Conservation (phyloP, 2,797 vertebrate species). For the Catostomus latipinnis region DNA sequence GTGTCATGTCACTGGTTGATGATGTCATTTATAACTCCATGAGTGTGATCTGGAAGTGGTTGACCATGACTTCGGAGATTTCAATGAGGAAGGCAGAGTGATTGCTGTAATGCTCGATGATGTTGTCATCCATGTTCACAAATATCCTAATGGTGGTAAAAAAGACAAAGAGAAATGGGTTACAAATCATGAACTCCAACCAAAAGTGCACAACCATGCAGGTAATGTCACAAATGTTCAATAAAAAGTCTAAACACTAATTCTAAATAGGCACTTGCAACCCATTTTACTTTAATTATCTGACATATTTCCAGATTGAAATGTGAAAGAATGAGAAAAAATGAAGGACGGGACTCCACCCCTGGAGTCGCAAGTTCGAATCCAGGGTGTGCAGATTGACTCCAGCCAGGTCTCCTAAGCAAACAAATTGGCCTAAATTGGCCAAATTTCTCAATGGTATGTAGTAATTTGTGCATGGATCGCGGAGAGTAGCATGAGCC, state of each 20-base stretch:
- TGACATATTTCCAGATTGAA: too few species aligned
- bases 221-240: too few species aligned
- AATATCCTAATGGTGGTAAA: slow-evolving; percentile 80
- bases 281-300: not conserved
- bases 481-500: too few species aligned
- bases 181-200: not conserved
- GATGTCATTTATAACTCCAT: slow-evolving; percentile 84
- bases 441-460: too few species aligned
- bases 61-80: slow-evolving; percentile 79
- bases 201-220: not conserved
- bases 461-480: too few species aligned
- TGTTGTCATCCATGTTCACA: slow-evolving; percentile 98
- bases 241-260: too few species aligned
- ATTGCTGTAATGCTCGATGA: slow-evolving; percentile 97
- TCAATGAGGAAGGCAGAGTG: slow-evolving; percentile 94
- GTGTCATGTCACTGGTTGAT: not conserved
- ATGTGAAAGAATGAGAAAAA: too few species aligned
- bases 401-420: too few species aligned
- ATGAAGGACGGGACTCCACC: too few species aligned
- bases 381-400: too few species aligned
- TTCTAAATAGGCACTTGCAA: not conserved
- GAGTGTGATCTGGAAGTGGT: slow-evolving; percentile 90
- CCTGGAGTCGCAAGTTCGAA: too few species aligned
- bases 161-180: not conserved
- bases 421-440: too few species aligned